Percentiles rank a stretch among this genome's conserved stretches.
Evolutionary conservation across 2,797 vertebrate species (phyloP).

Genomic region (Takifugu rubripes): DNA sequence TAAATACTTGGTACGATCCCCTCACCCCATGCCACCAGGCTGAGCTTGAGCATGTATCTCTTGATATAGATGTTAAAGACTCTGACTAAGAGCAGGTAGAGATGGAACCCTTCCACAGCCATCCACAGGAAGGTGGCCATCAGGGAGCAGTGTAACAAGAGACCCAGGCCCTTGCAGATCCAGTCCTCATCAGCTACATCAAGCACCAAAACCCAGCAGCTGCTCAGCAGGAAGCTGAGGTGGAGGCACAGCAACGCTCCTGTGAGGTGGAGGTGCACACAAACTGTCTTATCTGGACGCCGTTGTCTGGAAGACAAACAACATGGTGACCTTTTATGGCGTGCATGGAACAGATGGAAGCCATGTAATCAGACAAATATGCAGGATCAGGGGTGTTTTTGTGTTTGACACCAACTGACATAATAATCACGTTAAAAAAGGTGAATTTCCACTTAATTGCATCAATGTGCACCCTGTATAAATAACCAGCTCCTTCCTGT

Average conservation of each 20-base stretch:
- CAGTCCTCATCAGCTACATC: fast-evolving
- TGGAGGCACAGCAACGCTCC: slow-evolving; percentile 71
- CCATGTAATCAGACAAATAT: no score
- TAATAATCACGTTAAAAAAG: no score
- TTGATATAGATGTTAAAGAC: slow-evolving; percentile 83
- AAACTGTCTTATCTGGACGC: slow-evolving; percentile 59
- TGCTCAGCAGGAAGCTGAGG: slow-evolving; percentile 63
- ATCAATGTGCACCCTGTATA: no score
- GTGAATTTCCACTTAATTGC: no score
- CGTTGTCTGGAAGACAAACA: slow-evolving; percentile 43
- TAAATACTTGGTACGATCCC: no score
- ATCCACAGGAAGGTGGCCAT: slow-evolving; percentile 78
- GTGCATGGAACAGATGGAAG: no score
- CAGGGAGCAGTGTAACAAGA: slow-evolving; percentile 75
- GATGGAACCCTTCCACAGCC: slow-evolving; percentile 82
- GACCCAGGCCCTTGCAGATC: slow-evolving; percentile 55
- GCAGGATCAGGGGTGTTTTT: no score
- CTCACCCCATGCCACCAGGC: slow-evolving; percentile 82
- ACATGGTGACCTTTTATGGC: not conserved
- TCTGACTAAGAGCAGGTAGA: slow-evolving; percentile 78
- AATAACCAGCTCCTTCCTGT: no score
- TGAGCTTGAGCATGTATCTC: slow-evolving; percentile 83
- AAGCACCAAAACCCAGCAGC: slow-evolving; percentile 30
- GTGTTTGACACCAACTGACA: no score
- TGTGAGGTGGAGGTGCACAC: slow-evolving; percentile 69